These are phyloP conservation scores for Rhodeus uyekii DNA, from an alignment of 2,797 vertebrate genomes.

Conservation along the genomic window DNA sequence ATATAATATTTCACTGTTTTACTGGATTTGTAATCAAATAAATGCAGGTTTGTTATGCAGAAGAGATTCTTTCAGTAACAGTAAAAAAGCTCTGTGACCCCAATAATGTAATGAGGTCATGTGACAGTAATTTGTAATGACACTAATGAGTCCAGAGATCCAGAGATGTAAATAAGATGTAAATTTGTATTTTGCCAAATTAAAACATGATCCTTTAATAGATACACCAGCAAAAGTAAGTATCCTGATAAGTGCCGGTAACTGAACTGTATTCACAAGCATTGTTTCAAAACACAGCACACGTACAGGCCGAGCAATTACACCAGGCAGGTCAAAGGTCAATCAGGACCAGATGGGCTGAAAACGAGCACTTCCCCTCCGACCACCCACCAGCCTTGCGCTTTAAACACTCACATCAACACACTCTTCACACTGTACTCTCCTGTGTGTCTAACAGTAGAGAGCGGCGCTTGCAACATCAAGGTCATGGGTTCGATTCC, in stretches of 20 bases:
- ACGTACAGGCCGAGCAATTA: slow-evolving; percentile 90
- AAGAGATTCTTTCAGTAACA: not conserved
- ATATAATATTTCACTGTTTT: not conserved
- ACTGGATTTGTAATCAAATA: not conserved
- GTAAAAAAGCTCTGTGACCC: not conserved
- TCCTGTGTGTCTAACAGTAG: too few species aligned
- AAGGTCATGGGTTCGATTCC: too few species aligned
- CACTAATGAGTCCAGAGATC: slow-evolving; percentile 11
- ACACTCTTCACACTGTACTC: too few species aligned
- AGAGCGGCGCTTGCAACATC: too few species aligned
- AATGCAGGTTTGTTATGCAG: not conserved
- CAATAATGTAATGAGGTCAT: not conserved
- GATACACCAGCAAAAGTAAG: not conserved
- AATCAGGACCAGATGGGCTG: slow-evolving; percentile 91
- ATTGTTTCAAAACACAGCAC: slow-evolving; percentile 69
- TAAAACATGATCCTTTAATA: not conserved
- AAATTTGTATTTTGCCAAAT: not conserved
- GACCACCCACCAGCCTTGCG: slow-evolving; percentile 95
- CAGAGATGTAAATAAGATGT: slow-evolving; percentile 11
- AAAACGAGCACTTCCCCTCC: slow-evolving; percentile 71
- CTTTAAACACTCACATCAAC: slow-evolving; percentile 53
- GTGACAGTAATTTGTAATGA: not conserved
- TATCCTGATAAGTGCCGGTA: not conserved
- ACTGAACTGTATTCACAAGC: not conserved
- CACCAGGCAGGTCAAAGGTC: slow-evolving; percentile 79